Base-by-base conservation (phyloP, 2,797 vertebrate genomes). In the Rousettus madagascariensis region DNA sequence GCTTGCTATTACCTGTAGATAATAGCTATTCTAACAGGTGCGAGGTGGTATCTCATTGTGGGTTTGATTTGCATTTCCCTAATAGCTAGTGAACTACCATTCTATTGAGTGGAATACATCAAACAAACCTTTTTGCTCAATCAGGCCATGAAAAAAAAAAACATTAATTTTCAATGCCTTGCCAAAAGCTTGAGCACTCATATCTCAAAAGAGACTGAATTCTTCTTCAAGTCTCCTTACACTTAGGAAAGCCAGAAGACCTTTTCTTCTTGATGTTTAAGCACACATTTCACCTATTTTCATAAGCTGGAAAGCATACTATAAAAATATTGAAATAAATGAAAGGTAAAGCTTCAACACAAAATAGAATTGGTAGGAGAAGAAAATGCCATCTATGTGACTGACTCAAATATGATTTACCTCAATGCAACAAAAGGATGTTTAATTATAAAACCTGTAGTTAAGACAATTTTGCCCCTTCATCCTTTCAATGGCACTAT, bases 311-410 rank as follows among this genome's bases (percentile, higher is more conserved):
- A 61, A 92, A 72, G 12, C 26, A 57, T 55, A 80, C 33, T 71
- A 75, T 30, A 13, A 90, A 95, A 86, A 84, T 22, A 24, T 91
- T 93, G 77, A 90, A 86, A 65, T 68, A 41, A 86, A 33, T 65
- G 33, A 85, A 66, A 90, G 24, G 61, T 51, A 94, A 93, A 80
- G 20, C 26, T 46, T 87, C 55, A 63, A 86, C 20, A 75, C 53
- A 83, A 86, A 93, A 43, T 12, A 53, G 7, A 63, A 79, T 24
- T 80, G 46, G 49, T 66, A 63, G 19, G 59, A 28, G 57, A 72
- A 94, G 77, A 90, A 92, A 63, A 33, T 38, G 20, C 10, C n/a
- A 6, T 33, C 75, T 74, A 4, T 59, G 9, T n/a, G 9, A 82
- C 46, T 71, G 46, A 89, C 43, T 90, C 28, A 79, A 86, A 53